Conservation (phyloP, 2,888 invertebrate species). For the Drosophila paranaensis region DNA sequence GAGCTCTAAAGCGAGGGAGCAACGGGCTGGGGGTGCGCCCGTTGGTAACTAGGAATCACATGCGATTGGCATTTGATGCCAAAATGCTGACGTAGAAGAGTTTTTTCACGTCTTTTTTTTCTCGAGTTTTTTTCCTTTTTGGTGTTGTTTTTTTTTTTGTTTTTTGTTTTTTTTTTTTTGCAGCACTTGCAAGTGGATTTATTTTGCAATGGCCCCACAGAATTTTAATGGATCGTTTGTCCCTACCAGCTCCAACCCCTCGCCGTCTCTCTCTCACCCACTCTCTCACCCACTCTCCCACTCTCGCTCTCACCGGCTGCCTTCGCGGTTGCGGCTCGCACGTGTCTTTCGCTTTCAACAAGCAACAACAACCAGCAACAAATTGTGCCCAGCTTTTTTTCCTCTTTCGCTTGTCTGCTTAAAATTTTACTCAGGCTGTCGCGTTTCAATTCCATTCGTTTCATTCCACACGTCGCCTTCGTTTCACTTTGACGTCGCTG, state of each 20-base stretch:
- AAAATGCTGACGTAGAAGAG: constrained; percentile 74
- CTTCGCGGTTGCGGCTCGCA: constrained; percentile 31
- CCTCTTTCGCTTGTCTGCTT: constrained; percentile 53
- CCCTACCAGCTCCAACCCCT: background rate
- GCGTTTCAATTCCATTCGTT: constrained; percentile 26
- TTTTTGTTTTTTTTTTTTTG: constrained; percentile 46
- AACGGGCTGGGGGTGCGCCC: background rate
- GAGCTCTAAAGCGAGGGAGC: constrained; percentile 18
- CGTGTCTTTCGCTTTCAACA: constrained; percentile 53
- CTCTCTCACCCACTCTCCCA: too few species aligned
- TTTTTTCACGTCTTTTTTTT: constrained; percentile 41
- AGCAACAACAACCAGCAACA: constrained; percentile 9
- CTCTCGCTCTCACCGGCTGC: background rate
- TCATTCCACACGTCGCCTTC: constrained; percentile 2
- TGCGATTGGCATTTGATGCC: constrained; percentile 80
- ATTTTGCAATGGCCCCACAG: constrained; percentile 79
- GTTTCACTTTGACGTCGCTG: constrained; percentile 6
- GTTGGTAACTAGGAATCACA: constrained; percentile 68
- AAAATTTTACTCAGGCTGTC: constrained; percentile 73
- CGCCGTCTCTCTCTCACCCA: background rate
- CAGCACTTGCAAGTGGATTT: constrained; percentile 77
- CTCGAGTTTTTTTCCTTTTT: constrained; percentile 18
- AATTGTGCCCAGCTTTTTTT: constrained; percentile 53
- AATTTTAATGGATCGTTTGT: constrained; percentile 71
- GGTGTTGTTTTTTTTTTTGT: constrained; percentile 17